Evolutionary conservation across 2,888 invertebrate species (phyloP).

Genomic region (Phortica okadai): DNA sequence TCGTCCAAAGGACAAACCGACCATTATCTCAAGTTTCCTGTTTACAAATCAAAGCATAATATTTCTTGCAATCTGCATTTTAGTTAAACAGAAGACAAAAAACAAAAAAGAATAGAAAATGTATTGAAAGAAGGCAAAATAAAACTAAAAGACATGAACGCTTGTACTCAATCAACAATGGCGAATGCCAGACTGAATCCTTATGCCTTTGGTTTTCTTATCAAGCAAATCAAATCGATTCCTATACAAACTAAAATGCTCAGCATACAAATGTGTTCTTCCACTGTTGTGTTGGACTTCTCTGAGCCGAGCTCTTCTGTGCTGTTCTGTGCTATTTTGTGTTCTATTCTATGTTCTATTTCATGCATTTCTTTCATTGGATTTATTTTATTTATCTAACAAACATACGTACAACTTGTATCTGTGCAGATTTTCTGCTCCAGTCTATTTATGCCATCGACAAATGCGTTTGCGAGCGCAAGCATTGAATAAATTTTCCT

Average conservation of each 20-base stretch:
- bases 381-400: neutral
- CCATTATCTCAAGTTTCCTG: constrained; percentile 26
- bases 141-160: neutral
- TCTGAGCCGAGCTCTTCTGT: too few relatives aligned
- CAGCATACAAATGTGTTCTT: neutral
- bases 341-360: neutral
- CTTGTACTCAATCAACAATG: constrained; percentile 13
- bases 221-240: neutral
- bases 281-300: too few relatives aligned
- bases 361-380: neutral
- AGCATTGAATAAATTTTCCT: constrained; percentile 42
- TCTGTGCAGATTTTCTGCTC: neutral
- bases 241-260: neutral
- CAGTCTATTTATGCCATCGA: neutral
- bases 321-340: neutral
- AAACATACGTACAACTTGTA: neutral
- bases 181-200: neutral
- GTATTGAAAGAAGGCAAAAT: neutral
- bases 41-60: constrained; percentile 32
- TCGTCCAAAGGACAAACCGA: neutral
- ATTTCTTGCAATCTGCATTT: constrained; percentile 66
- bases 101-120: neutral
- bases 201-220: constrained; percentile 16
- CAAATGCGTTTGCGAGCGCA: neutral
- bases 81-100: constrained; percentile 49